These are phyloP conservation scores for Clarias platycephalus DNA, from an alignment of 2,797 vertebrate genomes.

Conservation along the genomic window DNA sequence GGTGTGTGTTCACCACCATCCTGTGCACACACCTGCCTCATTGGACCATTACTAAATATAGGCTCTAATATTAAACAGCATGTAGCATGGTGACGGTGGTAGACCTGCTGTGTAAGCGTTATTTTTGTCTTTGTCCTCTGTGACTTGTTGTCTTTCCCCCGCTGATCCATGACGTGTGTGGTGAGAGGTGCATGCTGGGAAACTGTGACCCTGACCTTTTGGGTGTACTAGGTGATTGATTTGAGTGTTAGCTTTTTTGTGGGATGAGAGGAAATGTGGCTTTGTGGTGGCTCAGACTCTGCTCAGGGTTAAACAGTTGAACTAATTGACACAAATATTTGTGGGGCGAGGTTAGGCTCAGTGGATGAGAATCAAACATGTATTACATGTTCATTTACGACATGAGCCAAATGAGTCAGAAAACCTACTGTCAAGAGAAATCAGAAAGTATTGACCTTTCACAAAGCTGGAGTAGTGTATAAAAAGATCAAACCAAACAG, in stretches of 20 bases:
- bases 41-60: slow-evolving; percentile 35
- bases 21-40: not conserved
- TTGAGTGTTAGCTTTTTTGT: not conserved
- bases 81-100: slow-evolving; percentile 26
- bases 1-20: slow-evolving; percentile 22
- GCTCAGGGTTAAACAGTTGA: not conserved
- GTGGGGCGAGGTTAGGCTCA: not conserved
- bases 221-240: not conserved
- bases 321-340: not conserved
- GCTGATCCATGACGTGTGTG: slow-evolving; percentile 38
- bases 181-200: slow-evolving; percentile 18
- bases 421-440: not conserved
- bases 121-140: slow-evolving; percentile 34
- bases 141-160: slow-evolving; percentile 28
- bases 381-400: not conserved
- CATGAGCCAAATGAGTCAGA: not conserved
- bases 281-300: not conserved
- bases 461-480: not conserved
- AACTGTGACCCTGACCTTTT: slow-evolving; percentile 33
- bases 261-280: not conserved
- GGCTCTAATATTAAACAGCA: slow-evolving; percentile 15
- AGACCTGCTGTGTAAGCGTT: slow-evolving; percentile 23
- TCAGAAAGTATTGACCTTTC: slow-evolving; percentile 9
- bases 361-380: not conserved
- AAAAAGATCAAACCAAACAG: not conserved